Conservation (phyloP, 53 echinoderm and acorn worm genomes). For the Holothuria scabra region DNA sequence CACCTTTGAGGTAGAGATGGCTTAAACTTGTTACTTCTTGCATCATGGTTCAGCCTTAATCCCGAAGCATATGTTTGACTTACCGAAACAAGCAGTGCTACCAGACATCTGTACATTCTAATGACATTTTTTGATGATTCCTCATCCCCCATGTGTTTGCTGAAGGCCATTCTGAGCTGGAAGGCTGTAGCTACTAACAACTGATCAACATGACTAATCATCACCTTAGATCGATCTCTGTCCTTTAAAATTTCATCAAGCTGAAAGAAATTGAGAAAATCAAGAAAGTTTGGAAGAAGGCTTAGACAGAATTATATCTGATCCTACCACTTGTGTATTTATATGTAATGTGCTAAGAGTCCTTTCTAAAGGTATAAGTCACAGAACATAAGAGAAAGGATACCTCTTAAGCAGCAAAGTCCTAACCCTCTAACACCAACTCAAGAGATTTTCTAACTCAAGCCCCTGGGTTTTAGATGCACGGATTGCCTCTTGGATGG, state of each 20-base stretch:
- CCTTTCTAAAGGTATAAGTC: no score
- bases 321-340: background rate
- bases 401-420: no score
- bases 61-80: conserved; percentile 31
- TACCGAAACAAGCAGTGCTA: conserved; percentile 93
- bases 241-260: conserved; percentile 90
- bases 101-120: conserved; percentile 85
- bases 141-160: conserved; percentile 88
- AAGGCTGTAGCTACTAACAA: conserved; percentile 79
- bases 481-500: no score
- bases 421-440: no score
- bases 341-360: no score
- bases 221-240: conserved; percentile 69
- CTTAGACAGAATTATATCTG: background rate
- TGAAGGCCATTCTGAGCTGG: conserved; percentile 94
- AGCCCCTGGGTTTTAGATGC: no score
- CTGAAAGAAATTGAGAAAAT: conserved; percentile 35
- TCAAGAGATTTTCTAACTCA: no score
- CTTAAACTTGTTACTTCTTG: no score
- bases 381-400: no score
- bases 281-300: background rate
- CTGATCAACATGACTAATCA: conserved; percentile 82
- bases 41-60: no score
- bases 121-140: conserved; percentile 80
- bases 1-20: no score